These are phyloP conservation scores for Peucedramus taeniatus DNA, from an alignment of 2,113 vertebrate species.

Conservation along the genomic window DNA sequence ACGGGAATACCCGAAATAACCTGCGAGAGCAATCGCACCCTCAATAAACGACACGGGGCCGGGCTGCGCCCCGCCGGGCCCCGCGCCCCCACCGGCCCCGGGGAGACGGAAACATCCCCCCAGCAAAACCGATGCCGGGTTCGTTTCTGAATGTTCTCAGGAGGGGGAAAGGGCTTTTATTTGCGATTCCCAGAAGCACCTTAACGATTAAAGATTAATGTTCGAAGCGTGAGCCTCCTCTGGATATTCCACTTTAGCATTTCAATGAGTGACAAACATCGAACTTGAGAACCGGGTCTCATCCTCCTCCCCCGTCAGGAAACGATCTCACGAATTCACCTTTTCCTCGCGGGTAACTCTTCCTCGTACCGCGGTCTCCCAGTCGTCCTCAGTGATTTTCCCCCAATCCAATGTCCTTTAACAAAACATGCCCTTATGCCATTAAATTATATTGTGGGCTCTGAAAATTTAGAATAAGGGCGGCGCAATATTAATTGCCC, in stretches of 20 bases:
- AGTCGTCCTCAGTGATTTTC: slow-evolving; percentile 32
- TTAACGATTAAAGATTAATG: slow-evolving; percentile 80
- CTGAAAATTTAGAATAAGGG: slow-evolving; percentile 86
- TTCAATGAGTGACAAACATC: slow-evolving; percentile 31
- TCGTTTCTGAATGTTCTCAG: slow-evolving; percentile 29
- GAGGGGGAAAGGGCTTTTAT: slow-evolving; percentile 63
- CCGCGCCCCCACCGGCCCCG: background rate
- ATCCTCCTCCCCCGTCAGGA: background rate
- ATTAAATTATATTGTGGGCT: slow-evolving; percentile 77
- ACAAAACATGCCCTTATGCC: slow-evolving; percentile 85
- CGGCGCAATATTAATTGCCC: slow-evolving; percentile 86
- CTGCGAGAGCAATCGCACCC: background rate
- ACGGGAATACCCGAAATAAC: background rate
- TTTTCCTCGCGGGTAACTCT: background rate
- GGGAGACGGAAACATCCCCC: background rate
- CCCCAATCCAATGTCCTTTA: slow-evolving; percentile 78
- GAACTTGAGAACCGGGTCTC: background rate
- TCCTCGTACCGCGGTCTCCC: background rate
- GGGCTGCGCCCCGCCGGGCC: background rate
- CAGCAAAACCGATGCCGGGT: background rate
- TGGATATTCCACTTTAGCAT: slow-evolving; percentile 25
- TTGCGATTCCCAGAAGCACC: slow-evolving; percentile 69
- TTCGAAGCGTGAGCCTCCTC: slow-evolving; percentile 13
- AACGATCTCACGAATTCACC: background rate
- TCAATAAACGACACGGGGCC: background rate